Base-by-base conservation (phyloP, 2,797 vertebrate genomes). In the Yasuhikotakia modesta region DNA sequence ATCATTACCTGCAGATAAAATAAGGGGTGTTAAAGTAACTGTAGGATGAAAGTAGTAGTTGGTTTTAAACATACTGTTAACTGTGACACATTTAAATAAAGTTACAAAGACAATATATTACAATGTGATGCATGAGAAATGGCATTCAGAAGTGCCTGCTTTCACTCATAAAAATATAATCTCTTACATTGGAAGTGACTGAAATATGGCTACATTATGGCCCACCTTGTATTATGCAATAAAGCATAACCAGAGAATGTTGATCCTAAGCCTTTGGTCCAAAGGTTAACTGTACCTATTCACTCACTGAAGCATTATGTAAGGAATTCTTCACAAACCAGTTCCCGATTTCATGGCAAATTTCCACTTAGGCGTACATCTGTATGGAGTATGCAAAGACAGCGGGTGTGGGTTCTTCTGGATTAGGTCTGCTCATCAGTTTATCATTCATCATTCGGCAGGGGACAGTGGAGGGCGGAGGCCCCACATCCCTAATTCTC, bases 361-460 rank as follows among this genome's bases (percentile, higher is more conserved):
- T 92, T 91, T 92, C 84, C 86, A 89, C 85, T 74, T 22, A 66
- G 84, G 89, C 93, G 88, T 90, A 89, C 91, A 93, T 94, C 94
- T 92, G 85, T 91, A 92, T 84, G 76, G 89, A 87, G 89, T 89
- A 92, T 94, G 93, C 94, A 95, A 94, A 96, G 94, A 90, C 91
- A 90, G 90, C 86, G 87, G 93, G 93, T 88, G 89, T 91, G 92
- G 94, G 94, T 94, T 95, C 94, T 93, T 91, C 92, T 93, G 95
- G 94, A 96, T 96, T 96, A 95, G 89, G 89, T 87, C 92, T 92
- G 94, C 94, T 91, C 90, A 90, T 92, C 90, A 91, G 87, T 92
- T 92, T 95, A 95, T 94, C 92, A 87, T 97, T 95, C 92, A 94
- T 95, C 96, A 95, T 91, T 94, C 93, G 92, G 91, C 86, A 21